phyloP scores from a whole-genome alignment of 1,140 invertebrate genomes.

The Heliconius eleuchia region DNA sequence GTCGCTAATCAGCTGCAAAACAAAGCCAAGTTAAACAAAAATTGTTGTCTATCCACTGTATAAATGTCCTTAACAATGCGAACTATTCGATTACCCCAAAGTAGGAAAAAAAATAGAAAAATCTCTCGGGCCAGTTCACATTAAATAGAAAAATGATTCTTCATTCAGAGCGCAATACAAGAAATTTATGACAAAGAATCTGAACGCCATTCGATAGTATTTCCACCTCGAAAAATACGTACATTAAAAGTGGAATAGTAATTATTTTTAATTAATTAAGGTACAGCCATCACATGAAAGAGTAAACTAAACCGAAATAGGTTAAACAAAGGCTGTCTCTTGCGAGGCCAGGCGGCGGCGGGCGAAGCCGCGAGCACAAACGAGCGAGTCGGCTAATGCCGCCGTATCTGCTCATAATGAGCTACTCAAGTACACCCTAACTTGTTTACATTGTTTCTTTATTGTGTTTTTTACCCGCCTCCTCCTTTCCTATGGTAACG shows the following conservation, averaged over 20 bases:
- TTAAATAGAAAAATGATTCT: constrained; percentile 13
- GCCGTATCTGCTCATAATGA: constrained; percentile 77
- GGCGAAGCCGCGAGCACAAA: constrained; percentile 57
- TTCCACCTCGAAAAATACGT: constrained; percentile 39
- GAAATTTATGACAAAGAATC: constrained; percentile 9
- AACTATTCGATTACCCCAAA: constrained; percentile 15
- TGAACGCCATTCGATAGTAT: constrained; percentile 33
- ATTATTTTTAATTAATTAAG: constrained; percentile 74
- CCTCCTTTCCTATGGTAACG: constrained; percentile 70
- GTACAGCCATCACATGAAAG: constrained; percentile 67
- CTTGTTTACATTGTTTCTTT: constrained; percentile 81
- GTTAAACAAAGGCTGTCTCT: constrained; percentile 72
- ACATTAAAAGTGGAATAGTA: constrained; percentile 49
- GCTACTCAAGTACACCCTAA: constrained; percentile 79
- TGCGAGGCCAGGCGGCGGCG: constrained; percentile 47
- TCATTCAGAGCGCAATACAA: constrained; percentile 8
- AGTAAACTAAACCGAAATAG: constrained; percentile 77
- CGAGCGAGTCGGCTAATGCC: constrained; percentile 69
- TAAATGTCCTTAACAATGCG: constrained; percentile 12
- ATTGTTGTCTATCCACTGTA: constrained; percentile 31
- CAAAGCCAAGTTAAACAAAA: constrained; percentile 45
- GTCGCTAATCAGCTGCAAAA: constrained; percentile 57
- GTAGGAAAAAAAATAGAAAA: constrained; percentile 4
- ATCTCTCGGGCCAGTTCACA: background rate
- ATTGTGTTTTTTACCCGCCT: constrained; percentile 78